Percentiles rank a stretch among this genome's conserved stretches.
Conservation (phyloP, 2,113 vertebrate species). For the Ifrita kowaldi region DNA sequence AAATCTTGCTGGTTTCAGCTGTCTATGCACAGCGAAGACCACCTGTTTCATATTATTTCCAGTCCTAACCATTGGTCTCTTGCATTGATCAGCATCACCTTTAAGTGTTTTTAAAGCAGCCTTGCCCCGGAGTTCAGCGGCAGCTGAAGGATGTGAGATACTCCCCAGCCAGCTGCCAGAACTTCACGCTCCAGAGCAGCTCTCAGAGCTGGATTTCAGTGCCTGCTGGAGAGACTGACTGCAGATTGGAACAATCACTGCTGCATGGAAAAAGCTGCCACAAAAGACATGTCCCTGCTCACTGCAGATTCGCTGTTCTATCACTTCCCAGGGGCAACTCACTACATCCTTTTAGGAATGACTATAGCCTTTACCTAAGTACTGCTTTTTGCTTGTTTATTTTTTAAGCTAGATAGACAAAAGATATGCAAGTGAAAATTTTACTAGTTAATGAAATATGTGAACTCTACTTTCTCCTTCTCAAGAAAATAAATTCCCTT, state of each 20-base stretch:
- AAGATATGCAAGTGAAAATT: neutral
- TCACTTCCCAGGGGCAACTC: neutral
- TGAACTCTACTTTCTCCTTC: neutral
- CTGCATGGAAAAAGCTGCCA: neutral
- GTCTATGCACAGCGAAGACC: neutral
- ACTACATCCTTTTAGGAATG: neutral
- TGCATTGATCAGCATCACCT: neutral
- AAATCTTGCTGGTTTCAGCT: neutral
- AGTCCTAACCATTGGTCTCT: neutral
- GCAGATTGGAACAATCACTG: neutral
- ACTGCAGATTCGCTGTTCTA: accelerated
- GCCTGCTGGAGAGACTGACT: accelerated
- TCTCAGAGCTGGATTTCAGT: neutral
- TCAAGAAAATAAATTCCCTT: neutral
- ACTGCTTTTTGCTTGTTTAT: neutral
- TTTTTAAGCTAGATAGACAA: neutral
- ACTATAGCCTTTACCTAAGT: neutral
- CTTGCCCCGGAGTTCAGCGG: neutral
- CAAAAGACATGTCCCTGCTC: neutral
- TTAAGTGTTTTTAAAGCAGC: neutral
- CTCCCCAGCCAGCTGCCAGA: neutral
- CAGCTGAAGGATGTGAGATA: neutral
- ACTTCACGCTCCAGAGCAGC: neutral
- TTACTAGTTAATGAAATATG: neutral
- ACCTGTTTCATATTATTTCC: neutral